Evolutionary conservation across 2,797 vertebrate species (phyloP), one percentile per base, ranked within the genome.

Genomic region (Notolepis coatsorum): DNA sequence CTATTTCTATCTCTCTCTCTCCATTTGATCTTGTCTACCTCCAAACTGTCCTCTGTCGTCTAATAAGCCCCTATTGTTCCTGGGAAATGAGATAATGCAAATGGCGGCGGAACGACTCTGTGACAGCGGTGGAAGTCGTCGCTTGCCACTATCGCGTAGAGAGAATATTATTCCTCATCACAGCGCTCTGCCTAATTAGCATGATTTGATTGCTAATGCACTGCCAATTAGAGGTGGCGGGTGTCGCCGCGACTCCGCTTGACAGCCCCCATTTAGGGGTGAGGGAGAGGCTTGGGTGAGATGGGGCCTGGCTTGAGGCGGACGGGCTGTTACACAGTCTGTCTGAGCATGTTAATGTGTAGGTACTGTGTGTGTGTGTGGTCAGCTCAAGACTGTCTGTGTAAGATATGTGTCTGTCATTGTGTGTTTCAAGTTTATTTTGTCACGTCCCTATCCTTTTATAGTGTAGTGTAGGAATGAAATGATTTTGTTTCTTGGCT

Each of bases 151-250:
- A 38, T 65, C 67, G 68, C 85, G 80, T 63, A 80, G 72, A 56
- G 73, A 70, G 53, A 84, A 85, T 89, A 89, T 92, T 91, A 92
- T 91, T 93, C 84, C 88, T 93, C 80, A 84, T 90, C 91, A 84
- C 88, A 89, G 88, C 83, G 90, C 63, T 82, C 79, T 71, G 89
- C 84, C 86, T 95, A 93, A 94, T 95, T 93, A 94, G 91, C 87
- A 90, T 93, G 93, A 95, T 95, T 94, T 92, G 88, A 89, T 93
- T 91, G 93, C 94, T 96, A 95, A 94, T 93, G 94, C 93, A 85
- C 89, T 92, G 92, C 90, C 93, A 94, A 94, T 95, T 95, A 94
- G 90, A 85, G 90, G 91, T 90, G 84, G 81, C 83, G 72, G 84
- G 77, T 70, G 18, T 84, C 77, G 68, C 71, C 52, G 31, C 62